Evolutionary conservation across 2,888 invertebrate species (phyloP).

Genomic region (Xanthostigma xanthostigma): DNA sequence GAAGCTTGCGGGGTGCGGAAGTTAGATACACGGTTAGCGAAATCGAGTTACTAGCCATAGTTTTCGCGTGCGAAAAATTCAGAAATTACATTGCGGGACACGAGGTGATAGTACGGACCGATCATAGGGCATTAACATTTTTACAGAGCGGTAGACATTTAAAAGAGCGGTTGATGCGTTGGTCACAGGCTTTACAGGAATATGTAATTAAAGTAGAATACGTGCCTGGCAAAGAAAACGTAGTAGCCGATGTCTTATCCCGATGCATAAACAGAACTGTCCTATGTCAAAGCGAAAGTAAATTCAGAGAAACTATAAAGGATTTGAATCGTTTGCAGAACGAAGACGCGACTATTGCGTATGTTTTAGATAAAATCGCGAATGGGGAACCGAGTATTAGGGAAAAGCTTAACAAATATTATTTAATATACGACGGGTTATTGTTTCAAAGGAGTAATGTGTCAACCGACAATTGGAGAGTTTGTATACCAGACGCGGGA

Average conservation of each 20-base stretch:
- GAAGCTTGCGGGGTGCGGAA: background rate
- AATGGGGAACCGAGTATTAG: no score
- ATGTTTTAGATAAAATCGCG: no score
- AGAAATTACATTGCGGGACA: background rate
- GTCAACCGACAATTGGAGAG: no score
- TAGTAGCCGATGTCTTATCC: background rate
- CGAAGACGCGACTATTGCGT: no score
- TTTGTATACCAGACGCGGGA: no score
- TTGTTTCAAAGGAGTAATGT: no score
- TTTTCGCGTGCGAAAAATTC: background rate
- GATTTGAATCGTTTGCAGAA: no score
- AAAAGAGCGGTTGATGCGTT: background rate
- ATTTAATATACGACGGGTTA: no score
- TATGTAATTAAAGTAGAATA: background rate
- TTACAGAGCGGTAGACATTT: background rate
- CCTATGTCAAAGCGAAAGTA: no score
- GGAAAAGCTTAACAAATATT: no score
- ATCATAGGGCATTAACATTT: constrained; percentile 1
- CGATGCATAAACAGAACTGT: background rate
- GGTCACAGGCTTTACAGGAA: background rate
- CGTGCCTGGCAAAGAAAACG: background rate
- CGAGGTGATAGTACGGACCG: background rate
- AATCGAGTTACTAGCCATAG: background rate
- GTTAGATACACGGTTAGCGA: background rate
- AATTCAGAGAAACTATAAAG: no score